Conservation (phyloP, 2,888 invertebrate genomes). For the Agrotis clavis region DNA sequence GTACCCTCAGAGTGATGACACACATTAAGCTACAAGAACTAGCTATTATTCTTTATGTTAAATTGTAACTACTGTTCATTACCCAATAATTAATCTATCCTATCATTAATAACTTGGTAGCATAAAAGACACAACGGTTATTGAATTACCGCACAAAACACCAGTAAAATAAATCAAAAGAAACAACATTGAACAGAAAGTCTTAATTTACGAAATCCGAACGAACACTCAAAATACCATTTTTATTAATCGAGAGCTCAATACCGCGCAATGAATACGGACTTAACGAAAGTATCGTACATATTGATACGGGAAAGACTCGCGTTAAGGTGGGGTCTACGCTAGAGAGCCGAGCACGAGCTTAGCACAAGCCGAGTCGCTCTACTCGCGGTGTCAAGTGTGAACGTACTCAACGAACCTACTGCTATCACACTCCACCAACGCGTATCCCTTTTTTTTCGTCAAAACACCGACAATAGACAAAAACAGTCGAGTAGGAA, state of each 20-base stretch:
- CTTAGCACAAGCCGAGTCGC: no score
- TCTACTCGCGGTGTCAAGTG: no score
- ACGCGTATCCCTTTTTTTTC: no score
- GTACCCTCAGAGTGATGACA: no score
- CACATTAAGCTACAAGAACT: no score
- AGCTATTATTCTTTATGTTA: background rate
- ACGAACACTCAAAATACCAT: conserved; percentile 30
- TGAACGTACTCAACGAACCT: no score
- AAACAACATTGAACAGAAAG: background rate
- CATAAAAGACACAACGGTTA: background rate
- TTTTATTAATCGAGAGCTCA: conserved; percentile 48
- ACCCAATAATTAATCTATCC: background rate
- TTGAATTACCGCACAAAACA: no score
- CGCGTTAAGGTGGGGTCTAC: background rate
- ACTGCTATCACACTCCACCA: no score
- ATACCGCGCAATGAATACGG: conserved; percentile 49
- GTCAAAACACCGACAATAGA: no score
- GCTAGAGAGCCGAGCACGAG: no score
- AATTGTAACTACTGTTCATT: no score
- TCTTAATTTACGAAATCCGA: conserved; percentile 4
- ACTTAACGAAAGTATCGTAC: conserved; percentile 60
- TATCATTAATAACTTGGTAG: background rate
- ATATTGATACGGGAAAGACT: conserved; percentile 58
- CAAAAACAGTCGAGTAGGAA: no score
- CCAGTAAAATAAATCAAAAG: background rate